These are phyloP conservation scores for Eupithecia insigniata DNA, from an alignment of 2,888 invertebrate species.

Conservation along the genomic window DNA sequence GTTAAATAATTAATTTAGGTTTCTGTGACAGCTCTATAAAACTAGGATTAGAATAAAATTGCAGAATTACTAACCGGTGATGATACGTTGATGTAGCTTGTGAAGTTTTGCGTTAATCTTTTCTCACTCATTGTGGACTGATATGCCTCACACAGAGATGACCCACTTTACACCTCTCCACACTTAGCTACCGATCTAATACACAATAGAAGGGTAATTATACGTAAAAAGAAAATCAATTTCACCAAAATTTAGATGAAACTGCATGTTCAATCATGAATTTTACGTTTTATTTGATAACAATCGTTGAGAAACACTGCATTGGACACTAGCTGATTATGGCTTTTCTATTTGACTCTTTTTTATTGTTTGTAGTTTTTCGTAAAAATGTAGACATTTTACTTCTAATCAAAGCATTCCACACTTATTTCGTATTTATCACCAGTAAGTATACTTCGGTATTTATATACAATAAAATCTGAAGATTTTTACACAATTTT, in stretches of 20 bases:
- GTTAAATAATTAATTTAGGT: neutral
- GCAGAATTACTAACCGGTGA: conserved; percentile 62
- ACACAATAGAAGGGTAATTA: conserved; percentile 34
- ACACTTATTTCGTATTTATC: neutral
- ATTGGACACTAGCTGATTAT: conserved; percentile 11
- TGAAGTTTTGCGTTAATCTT: conserved; percentile 82
- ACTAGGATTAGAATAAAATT: neutral
- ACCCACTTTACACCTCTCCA: conserved; percentile 65
- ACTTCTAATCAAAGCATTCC: neutral
- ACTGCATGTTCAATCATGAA: conserved; percentile 69
- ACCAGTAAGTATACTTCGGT: no score
- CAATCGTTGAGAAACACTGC: conserved; percentile 60
- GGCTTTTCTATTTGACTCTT: conserved; percentile 16
- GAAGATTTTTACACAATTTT: neutral
- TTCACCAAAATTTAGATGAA: conserved; percentile 58
- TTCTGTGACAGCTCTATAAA: neutral
- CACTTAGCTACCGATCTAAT: conserved; percentile 45
- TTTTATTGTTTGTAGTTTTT: neutral
- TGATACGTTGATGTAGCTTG: conserved; percentile 82
- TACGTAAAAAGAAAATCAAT: conserved; percentile 28
- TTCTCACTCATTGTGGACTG: conserved; percentile 82
- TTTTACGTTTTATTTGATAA: conserved; percentile 69
- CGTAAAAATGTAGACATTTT: conserved; percentile 15
- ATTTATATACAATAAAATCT: conserved; percentile 1
- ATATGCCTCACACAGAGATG: conserved; percentile 60